phyloP scores from a whole-genome alignment of 2,888 invertebrate species.

The Beris morrisii region DNA sequence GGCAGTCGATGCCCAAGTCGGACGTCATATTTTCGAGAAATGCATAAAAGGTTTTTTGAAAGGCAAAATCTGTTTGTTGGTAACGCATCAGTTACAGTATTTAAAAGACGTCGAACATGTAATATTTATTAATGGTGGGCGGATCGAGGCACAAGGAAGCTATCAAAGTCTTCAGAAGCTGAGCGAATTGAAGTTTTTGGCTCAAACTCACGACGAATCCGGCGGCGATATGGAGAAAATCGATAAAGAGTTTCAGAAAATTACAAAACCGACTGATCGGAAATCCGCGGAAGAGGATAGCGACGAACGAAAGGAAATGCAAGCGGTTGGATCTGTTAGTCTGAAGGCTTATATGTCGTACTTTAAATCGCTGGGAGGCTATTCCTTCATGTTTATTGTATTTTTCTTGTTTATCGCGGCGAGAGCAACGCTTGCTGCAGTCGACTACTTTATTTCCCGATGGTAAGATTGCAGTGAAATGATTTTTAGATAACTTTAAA shows the following conservation, averaged over 20 bases:
- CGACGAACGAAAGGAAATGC: conserved; percentile 61
- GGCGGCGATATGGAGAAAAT: conserved; percentile 49
- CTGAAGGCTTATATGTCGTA: conserved; percentile 64
- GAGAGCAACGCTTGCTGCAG: conserved; percentile 66
- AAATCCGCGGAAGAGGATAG: conserved; percentile 48
- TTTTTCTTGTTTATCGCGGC: conserved; percentile 61
- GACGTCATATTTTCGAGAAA: conserved; percentile 73
- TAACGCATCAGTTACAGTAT: conserved; percentile 71
- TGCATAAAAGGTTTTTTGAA: conserved; percentile 65
- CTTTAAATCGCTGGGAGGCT: conserved; percentile 61
- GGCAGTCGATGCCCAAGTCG: conserved; percentile 78
- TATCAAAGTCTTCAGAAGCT: conserved; percentile 59
- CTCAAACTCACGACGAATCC: conserved; percentile 48
- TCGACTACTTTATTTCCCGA: conserved; percentile 74
- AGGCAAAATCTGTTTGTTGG: conserved; percentile 69
- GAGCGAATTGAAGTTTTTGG: conserved; percentile 58
- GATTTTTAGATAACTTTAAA: background rate
- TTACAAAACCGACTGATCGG: conserved; percentile 40
- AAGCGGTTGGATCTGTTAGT: conserved; percentile 65
- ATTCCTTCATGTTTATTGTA: conserved; percentile 45
- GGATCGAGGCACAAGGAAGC: conserved; percentile 52
- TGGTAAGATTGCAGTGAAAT: conserved; percentile 59
- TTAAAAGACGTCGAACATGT: conserved; percentile 61
- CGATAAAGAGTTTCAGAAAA: conserved; percentile 47
- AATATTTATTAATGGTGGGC: conserved; percentile 60